phyloP scores from a whole-genome alignment of 2,888 invertebrate genomes.

The Orchestes rusci region DNA sequence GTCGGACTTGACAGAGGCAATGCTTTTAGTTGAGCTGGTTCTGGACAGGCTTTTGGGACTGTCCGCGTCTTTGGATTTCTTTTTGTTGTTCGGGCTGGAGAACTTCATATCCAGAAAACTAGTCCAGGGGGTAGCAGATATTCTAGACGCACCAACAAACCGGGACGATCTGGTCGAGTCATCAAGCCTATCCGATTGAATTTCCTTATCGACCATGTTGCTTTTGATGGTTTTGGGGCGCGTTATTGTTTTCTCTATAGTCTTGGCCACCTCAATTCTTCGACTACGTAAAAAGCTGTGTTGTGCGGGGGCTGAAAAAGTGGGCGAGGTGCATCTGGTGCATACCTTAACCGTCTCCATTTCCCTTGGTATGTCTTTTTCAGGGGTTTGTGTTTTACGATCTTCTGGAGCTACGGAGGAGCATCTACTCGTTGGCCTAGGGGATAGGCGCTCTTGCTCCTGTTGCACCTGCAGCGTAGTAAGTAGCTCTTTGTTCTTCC shows the following conservation, averaged over 20 bases:
- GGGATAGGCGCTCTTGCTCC: constrained; percentile 33
- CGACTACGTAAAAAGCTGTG: constrained; percentile 55
- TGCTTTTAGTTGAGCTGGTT: constrained; percentile 44
- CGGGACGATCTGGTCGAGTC: constrained; percentile 60
- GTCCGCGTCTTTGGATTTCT: constrained; percentile 38
- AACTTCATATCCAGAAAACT: constrained; percentile 51
- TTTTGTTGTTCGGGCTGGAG: constrained; percentile 39
- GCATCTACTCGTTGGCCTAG: constrained; percentile 38
- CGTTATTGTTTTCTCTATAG: constrained; percentile 62
- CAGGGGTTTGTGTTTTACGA: constrained; percentile 14
- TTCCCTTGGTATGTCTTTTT: constrained; percentile 32
- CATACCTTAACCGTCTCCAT: constrained; percentile 55
- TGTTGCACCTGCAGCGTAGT: constrained; percentile 39
- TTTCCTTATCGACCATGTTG: constrained; percentile 60
- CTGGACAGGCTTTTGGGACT: constrained; percentile 40
- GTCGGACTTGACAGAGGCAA: constrained; percentile 34
- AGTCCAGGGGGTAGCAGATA: constrained; percentile 55
- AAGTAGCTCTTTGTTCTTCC: constrained; percentile 41
- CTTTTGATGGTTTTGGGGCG: constrained; percentile 49
- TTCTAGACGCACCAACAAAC: constrained; percentile 53
- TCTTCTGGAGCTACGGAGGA: constrained; percentile 37
- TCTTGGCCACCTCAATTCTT: constrained; percentile 65
- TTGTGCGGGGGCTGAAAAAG: constrained; percentile 51
- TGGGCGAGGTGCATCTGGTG: constrained; percentile 73
- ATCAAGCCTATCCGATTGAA: constrained; percentile 66